A percentile compares a stretch with the other conserved stretches of the same genome.
These are phyloP conservation scores for Myripristis jacobus DNA, from an alignment of 2,797 vertebrate species.

Conservation along the genomic window DNA sequence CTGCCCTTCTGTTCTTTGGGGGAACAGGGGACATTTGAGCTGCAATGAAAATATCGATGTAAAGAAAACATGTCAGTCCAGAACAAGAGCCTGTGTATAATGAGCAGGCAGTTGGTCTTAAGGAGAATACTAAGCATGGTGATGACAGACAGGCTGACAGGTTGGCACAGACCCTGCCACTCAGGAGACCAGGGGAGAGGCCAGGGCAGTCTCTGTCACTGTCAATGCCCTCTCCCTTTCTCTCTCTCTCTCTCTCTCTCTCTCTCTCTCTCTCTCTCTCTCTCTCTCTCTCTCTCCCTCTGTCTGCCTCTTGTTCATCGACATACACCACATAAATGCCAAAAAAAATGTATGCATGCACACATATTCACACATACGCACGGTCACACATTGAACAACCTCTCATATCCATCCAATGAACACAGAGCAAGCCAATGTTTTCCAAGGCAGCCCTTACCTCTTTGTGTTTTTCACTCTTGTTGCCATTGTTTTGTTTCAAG, in stretches of 20 bases:
- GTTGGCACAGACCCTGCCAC: constrained; percentile 84
- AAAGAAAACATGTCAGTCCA: constrained; percentile 83
- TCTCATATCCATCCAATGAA: background rate
- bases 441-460: constrained; percentile 21
- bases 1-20: constrained; percentile 38
- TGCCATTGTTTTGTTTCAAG: constrained; percentile 55
- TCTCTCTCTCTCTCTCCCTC: background rate
- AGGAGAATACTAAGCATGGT: constrained; percentile 84
- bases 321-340: constrained; percentile 14
- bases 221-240: constrained; percentile 68
- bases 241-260: constrained; percentile 7
- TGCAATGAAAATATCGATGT: constrained; percentile 77
- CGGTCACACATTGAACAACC: background rate
- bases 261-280: background rate
- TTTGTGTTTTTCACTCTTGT: constrained; percentile 45
- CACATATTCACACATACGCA: constrained; percentile 15
- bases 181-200: constrained; percentile 80
- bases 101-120: constrained; percentile 79
- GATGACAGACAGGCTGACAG: constrained; percentile 85
- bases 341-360: constrained; percentile 9
- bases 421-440: constrained; percentile 11
- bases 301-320: constrained; percentile 23
- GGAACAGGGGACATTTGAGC: constrained; percentile 55
- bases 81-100: constrained; percentile 79
- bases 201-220: constrained; percentile 79